phyloP scores from a whole-genome alignment of 2,113 vertebrate genomes.

The Rhabdomys dilectus region DNA sequence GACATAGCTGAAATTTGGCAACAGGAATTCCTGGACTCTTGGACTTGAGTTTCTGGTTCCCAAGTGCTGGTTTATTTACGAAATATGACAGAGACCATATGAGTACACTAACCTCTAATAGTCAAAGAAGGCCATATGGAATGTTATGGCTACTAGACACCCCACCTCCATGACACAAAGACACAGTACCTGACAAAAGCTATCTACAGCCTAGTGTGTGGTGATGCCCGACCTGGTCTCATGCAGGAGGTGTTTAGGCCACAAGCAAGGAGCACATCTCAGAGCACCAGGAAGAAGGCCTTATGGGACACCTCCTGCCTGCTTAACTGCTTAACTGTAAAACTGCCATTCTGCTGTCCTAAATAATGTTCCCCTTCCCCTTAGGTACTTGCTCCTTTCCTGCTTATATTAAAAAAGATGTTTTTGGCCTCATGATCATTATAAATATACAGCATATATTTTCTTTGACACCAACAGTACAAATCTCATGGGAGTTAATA shows the following conservation, averaged over 20 bases:
- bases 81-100: rapidly evolving
- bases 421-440: no score
- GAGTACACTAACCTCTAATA: rapidly evolving
- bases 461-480: not conserved
- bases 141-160: not conserved
- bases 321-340: not conserved
- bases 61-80: rapidly evolving
- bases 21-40: rapidly evolving
- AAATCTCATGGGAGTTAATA: not conserved
- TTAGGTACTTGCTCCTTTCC: not conserved
- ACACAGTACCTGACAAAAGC: not conserved
- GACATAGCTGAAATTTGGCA: rapidly evolving
- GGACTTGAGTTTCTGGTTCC: not conserved
- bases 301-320: not conserved
- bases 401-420: no score
- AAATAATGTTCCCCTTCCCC: no score
- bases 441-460: rapidly evolving
- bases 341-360: rapidly evolving
- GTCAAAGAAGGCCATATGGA: not conserved
- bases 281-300: not conserved
- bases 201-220: not conserved
- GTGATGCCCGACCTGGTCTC: not conserved
- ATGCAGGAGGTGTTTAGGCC: rapidly evolving
- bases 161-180: not conserved
- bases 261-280: no score